Evolutionary conservation across 2,113 vertebrate genomes (phyloP).

Genomic region (Nycticorax nycticorax): DNA sequence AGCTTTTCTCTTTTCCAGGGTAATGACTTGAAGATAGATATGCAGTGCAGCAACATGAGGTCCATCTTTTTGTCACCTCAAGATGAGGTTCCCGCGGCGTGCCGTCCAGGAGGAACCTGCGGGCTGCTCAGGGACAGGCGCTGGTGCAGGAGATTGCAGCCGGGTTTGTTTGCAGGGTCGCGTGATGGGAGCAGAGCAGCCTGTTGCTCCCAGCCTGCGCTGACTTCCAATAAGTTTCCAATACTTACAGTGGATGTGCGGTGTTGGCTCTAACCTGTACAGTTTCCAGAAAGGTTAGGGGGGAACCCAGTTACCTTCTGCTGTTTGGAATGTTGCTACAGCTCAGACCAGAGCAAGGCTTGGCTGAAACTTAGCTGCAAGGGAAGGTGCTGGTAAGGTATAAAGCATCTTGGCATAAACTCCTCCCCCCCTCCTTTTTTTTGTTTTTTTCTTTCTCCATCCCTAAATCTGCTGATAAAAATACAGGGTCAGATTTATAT

Average conservation of each 20-base stretch:
- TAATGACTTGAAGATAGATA: background rate
- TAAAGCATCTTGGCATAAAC: background rate
- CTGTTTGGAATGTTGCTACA: background rate
- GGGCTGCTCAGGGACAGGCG: background rate
- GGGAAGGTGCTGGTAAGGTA: background rate
- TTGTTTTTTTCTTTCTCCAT: background rate
- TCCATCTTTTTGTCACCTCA: background rate
- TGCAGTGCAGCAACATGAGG: background rate
- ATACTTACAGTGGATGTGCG: background rate
- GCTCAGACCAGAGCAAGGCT: background rate
- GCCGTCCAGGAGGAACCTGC: background rate
- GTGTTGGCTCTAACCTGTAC: background rate
- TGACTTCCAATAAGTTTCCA: background rate
- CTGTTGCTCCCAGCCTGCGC: background rate
- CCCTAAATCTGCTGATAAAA: background rate
- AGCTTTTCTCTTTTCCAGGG: slow-evolving; percentile 12
- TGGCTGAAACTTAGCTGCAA: background rate
- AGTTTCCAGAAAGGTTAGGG: background rate
- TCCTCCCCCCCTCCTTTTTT: accelerated
- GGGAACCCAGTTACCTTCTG: background rate
- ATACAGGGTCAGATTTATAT: background rate
- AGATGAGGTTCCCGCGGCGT: accelerated
- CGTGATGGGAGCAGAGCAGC: background rate
- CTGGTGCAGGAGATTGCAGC: background rate
- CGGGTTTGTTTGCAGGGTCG: background rate